Conservation (phyloP, 30 jellyfish, hydroid and myxozoan species). For the Cassiopea xamachana region DNA sequence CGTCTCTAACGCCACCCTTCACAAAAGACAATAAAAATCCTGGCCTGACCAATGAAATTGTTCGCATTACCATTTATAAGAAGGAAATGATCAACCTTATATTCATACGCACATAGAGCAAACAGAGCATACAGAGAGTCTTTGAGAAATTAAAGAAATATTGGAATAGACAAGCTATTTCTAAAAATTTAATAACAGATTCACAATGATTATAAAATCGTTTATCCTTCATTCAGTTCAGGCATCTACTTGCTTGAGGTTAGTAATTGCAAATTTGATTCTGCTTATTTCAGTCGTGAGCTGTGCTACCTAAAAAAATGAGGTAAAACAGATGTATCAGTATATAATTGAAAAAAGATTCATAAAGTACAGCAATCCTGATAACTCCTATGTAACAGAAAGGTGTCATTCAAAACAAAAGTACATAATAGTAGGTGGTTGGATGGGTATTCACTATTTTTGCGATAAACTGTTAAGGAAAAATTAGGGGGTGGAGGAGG, state of each 20-base stretch:
- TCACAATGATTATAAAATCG: neutral
- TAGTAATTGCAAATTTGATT: constrained; percentile 27
- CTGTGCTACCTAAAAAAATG: constrained; percentile 5
- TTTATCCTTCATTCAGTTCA: neutral
- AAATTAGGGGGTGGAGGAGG: too few species aligned
- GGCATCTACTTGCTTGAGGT: constrained; percentile 29
- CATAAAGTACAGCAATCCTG: neutral
- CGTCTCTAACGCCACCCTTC: too few species aligned
- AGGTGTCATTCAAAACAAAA: neutral
- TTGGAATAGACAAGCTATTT: too few species aligned
- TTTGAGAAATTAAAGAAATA: too few species aligned
- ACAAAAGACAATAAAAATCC: too few species aligned
- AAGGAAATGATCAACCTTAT: too few species aligned
- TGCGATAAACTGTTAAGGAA: neutral
- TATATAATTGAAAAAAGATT: neutral
- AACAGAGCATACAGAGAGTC: too few species aligned
- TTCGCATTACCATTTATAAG: too few species aligned
- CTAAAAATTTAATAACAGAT: neutral
- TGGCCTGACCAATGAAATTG: too few species aligned
- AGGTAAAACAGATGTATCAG: neutral
- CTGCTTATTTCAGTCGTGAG: constrained; percentile 23
- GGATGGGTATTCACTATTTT: neutral
- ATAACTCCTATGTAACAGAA: neutral
- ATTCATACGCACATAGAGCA: too few species aligned
- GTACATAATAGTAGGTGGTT: neutral